These are phyloP conservation scores for Neopelma chrysocephalum DNA, from an alignment of 2,797 vertebrate genomes.

Conservation along the genomic window DNA sequence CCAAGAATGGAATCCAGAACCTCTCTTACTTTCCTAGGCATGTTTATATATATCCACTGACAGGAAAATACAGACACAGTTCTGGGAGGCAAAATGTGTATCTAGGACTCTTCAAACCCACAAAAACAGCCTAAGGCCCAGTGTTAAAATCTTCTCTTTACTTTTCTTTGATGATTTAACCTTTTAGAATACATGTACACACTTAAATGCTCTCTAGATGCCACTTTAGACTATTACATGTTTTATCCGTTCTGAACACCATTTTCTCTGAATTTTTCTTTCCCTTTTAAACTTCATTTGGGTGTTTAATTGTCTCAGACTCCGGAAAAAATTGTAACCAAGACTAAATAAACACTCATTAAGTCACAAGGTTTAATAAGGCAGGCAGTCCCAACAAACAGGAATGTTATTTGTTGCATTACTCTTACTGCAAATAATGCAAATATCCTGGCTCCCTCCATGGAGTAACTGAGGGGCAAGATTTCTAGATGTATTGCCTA, in stretches of 20 bases:
- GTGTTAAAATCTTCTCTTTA: not conserved
- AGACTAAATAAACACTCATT: not conserved
- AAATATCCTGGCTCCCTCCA: not conserved
- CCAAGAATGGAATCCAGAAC: conserved; percentile 25
- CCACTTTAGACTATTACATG: not conserved
- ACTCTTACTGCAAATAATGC: not conserved
- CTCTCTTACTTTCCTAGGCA: conserved; percentile 14
- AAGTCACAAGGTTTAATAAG: not conserved
- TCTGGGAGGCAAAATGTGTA: not conserved
- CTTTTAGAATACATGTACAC: not conserved
- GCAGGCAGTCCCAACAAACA: not conserved
- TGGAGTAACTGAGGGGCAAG: not conserved
- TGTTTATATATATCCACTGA: conserved; percentile 15
- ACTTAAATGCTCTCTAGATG: not conserved
- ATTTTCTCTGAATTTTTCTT: not conserved
- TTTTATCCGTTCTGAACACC: not conserved
- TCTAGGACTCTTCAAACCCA: not conserved
- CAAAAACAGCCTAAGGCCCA: not conserved
- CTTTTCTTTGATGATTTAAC: not conserved
- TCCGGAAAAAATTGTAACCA: not conserved
- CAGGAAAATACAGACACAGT: not conserved
- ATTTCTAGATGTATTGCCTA: not conserved
- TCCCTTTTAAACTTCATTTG: not conserved
- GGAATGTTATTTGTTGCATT: not conserved
- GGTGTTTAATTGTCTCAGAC: not conserved